A percentile compares a stretch with the other conserved stretches of the same genome.
phyloP scores from a whole-genome alignment of 2,113 vertebrate species.

The Indicator maculatus region DNA sequence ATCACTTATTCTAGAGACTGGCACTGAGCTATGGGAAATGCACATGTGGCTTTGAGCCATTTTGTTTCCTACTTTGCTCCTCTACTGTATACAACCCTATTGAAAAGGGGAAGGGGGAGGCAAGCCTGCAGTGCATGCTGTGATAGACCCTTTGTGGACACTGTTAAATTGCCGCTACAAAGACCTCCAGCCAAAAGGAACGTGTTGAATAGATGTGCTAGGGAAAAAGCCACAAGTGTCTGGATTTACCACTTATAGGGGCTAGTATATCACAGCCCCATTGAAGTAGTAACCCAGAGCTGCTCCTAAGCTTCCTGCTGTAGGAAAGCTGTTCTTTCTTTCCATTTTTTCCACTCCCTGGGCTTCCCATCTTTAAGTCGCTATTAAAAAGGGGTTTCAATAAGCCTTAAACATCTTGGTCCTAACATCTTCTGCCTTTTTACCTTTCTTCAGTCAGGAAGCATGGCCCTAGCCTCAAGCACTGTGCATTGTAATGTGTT shows the following conservation, averaged over 20 bases:
- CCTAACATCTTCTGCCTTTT: not conserved
- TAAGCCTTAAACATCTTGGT: not conserved
- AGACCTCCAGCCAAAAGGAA: not conserved
- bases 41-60: constrained; percentile 47
- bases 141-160: not conserved
- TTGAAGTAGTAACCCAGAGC: not conserved
- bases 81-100: not conserved
- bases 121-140: not conserved
- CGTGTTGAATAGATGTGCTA: constrained; percentile 32
- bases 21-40: constrained; percentile 52
- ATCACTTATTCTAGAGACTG: constrained; percentile 19
- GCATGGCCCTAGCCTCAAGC: not conserved
- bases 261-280: not conserved
- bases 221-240: not conserved
- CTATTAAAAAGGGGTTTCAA: not conserved
- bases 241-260: not conserved
- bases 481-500: not conserved
- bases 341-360: not conserved
- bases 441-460: not conserved
- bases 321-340: not conserved
- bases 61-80: constrained; percentile 16
- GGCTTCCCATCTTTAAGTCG: not conserved
- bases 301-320: not conserved
- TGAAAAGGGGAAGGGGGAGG: not conserved
- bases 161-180: constrained; percentile 9